phyloP scores from a whole-genome alignment of 2,888 invertebrate genomes.

The Bugula neritina region DNA sequence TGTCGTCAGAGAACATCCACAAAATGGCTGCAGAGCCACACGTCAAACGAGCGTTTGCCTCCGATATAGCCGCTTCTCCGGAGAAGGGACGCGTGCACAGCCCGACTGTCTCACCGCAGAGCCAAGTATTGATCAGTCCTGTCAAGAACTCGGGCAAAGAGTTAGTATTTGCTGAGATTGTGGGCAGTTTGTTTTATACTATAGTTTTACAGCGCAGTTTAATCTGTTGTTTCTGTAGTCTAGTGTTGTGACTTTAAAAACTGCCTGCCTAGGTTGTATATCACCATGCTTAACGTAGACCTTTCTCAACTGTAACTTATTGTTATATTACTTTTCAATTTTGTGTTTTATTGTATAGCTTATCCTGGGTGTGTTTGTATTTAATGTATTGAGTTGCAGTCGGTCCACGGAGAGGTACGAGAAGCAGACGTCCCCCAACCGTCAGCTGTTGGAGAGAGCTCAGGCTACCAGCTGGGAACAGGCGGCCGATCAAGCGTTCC shows the following conservation, averaged over 20 bases:
- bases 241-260: no score
- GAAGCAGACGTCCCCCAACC: constrained; percentile 11
- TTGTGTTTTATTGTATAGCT: no score
- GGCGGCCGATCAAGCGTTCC: not conserved
- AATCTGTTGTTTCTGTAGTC: no score
- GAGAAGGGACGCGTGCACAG: constrained; percentile 14
- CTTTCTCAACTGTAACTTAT: no score
- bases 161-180: not conserved
- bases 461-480: constrained; percentile 5
- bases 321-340: no score
- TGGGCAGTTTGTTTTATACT: no score
- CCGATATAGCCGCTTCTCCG: not conserved
- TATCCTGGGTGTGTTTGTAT: no score
- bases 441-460: not conserved
- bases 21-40: not conserved
- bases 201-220: no score
- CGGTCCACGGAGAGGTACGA: constrained; percentile 9
- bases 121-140: not conserved
- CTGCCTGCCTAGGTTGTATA: no score
- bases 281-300: no score
- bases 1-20: not conserved
- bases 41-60: not conserved
- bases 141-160: not conserved
- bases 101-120: not conserved
- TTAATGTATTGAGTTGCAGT: no score